These are phyloP conservation scores for Varanus salvator DNA, from an alignment of 2,113 vertebrate genomes.

Conservation along the genomic window DNA sequence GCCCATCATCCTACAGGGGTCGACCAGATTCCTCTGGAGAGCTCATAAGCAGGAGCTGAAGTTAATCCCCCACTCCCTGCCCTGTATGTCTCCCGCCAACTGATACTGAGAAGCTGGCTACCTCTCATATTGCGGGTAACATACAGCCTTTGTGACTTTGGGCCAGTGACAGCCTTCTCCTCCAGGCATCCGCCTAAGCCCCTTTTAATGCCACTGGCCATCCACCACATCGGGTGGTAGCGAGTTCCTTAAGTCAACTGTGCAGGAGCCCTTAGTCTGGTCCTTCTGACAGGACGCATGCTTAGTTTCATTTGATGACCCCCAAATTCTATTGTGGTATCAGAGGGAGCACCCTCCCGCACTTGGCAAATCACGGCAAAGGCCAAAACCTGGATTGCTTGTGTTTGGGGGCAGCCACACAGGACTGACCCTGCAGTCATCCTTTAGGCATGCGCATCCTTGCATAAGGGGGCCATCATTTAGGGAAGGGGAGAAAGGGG, in stretches of 20 bases:
- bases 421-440: neutral
- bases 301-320: neutral
- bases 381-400: neutral
- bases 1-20: too few relatives aligned
- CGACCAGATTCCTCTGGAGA: too few relatives aligned
- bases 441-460: neutral
- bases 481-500: neutral
- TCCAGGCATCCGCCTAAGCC: neutral
- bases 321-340: neutral
- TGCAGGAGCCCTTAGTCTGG: too few relatives aligned
- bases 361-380: neutral
- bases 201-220: neutral
- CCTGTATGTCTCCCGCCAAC: neutral
- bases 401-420: neutral
- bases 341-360: neutral
- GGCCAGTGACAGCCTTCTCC: neutral
- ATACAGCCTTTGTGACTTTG: neutral
- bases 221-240: neutral
- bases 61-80: too few relatives aligned
- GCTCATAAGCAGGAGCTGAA: too few relatives aligned
- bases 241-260: neutral
- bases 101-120: neutral
- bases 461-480: neutral
- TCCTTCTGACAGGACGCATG: neutral
- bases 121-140: neutral